A percentile compares a stretch with the other conserved stretches of the same genome.
phyloP scores from a whole-genome alignment of 2,113 vertebrate genomes.

The Trematocara marginatum region DNA sequence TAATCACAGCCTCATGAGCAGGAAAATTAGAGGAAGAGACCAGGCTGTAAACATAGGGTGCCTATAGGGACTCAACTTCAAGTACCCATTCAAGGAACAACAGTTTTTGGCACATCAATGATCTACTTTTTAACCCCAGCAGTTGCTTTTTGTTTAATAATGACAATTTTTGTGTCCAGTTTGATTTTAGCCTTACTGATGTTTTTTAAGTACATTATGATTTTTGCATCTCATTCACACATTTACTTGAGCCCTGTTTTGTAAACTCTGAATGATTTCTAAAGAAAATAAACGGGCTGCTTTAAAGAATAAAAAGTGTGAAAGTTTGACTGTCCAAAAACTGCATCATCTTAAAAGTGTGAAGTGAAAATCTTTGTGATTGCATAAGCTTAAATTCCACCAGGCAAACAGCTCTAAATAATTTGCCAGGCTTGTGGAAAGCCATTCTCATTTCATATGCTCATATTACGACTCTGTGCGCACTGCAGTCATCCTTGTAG shows the following conservation, averaged over 20 bases:
- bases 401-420: slow-evolving; percentile 35
- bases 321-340: not conserved
- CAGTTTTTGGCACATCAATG: not conserved
- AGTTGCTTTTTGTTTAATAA: not conserved
- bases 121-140: not conserved
- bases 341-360: not conserved
- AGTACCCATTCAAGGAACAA: not conserved
- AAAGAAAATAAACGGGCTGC: not conserved
- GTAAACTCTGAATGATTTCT: not conserved
- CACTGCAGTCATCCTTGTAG: slow-evolving; percentile 14
- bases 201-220: not conserved
- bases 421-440: slow-evolving; percentile 23
- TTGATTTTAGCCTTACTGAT: not conserved
- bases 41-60: not conserved
- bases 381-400: slow-evolving; percentile 2
- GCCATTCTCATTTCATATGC: slow-evolving; percentile 13
- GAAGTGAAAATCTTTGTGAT: not conserved
- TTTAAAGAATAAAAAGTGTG: not conserved
- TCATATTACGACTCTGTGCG: not conserved
- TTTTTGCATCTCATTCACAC: not conserved
- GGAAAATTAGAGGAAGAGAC: not conserved
- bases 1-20: not conserved
- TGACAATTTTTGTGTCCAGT: not conserved
- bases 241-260: not conserved
- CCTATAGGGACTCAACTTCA: not conserved